Percentiles rank a stretch among this genome's conserved stretches.
Evolutionary conservation across 2,797 vertebrate species (phyloP).

Genomic region (Leucoraja ocellata): DNA sequence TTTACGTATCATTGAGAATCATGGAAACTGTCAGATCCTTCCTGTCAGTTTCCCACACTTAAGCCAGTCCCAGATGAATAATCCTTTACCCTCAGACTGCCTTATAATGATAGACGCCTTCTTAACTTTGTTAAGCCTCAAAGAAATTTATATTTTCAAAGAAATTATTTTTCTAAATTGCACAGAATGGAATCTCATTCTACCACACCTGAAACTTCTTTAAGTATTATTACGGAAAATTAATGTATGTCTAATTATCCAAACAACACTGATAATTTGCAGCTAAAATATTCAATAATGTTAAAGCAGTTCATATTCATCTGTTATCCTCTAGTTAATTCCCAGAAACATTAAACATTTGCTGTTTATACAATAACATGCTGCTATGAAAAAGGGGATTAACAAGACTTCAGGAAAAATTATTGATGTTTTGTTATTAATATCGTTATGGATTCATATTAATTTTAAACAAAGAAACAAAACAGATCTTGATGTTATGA

Average conservation of each 20-base stretch:
- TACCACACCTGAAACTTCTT: not conserved
- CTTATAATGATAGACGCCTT: too few relatives aligned
- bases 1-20: too few relatives aligned
- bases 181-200: not conserved
- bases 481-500: not conserved
- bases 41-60: too few relatives aligned
- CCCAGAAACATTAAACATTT: not conserved
- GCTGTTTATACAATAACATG: slow-evolving; percentile 8
- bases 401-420: not conserved
- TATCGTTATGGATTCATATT: not conserved
- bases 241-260: not conserved
- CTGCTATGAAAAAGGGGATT: not conserved
- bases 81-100: too few relatives aligned
- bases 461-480: slow-evolving; percentile 11
- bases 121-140: too few relatives aligned
- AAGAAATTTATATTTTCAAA: too few relatives aligned
- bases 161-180: too few relatives aligned
- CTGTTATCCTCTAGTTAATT: too few relatives aligned
- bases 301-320: not conserved
- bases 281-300: not conserved
- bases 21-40: too few relatives aligned
- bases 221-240: not conserved
- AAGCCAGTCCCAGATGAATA: too few relatives aligned
- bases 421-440: not conserved
- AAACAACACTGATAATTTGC: not conserved